Evolutionary conservation across 23 tunicate species (phyloP).

Genomic region (Styela plicata): DNA sequence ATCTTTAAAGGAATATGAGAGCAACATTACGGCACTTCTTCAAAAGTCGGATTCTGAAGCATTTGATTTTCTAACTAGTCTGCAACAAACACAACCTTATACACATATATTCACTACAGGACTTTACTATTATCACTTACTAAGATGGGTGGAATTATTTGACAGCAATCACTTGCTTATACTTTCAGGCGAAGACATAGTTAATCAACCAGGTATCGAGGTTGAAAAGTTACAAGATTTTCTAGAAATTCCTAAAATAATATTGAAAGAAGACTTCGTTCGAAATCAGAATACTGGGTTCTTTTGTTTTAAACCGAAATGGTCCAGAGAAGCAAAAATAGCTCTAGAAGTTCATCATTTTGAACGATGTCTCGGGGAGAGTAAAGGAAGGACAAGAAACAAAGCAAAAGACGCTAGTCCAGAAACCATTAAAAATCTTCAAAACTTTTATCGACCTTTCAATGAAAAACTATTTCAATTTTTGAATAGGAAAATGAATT

Average conservation of each 20-base stretch:
- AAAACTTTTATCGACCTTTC: not conserved
- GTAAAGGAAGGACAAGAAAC: not conserved
- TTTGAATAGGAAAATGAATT: not conserved
- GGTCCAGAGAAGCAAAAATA: not conserved
- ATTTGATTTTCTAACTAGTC: not conserved
- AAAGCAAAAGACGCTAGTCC: not conserved
- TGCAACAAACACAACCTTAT: not conserved
- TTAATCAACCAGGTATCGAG: not conserved
- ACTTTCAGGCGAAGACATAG: not conserved
- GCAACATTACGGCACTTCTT: not conserved
- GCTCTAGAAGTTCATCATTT: not conserved
- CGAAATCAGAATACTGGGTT: slow-evolving; percentile 8
- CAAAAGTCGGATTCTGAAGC: not conserved
- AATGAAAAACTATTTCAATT: not conserved
- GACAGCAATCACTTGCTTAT: not conserved
- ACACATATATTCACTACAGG: slow-evolving; percentile 1
- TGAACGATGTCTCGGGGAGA: not conserved
- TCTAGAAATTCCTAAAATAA: not conserved
- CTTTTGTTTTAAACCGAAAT: not conserved
- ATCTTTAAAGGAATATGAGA: not conserved
- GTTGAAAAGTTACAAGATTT: slow-evolving; percentile 5
- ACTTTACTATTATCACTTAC: not conserved
- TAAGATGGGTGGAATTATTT: not conserved
- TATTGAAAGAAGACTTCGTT: slow-evolving; percentile 6
- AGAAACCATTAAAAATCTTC: not conserved